Conservation (phyloP, 2,113 vertebrate species). For the Pseudois nayaur region DNA sequence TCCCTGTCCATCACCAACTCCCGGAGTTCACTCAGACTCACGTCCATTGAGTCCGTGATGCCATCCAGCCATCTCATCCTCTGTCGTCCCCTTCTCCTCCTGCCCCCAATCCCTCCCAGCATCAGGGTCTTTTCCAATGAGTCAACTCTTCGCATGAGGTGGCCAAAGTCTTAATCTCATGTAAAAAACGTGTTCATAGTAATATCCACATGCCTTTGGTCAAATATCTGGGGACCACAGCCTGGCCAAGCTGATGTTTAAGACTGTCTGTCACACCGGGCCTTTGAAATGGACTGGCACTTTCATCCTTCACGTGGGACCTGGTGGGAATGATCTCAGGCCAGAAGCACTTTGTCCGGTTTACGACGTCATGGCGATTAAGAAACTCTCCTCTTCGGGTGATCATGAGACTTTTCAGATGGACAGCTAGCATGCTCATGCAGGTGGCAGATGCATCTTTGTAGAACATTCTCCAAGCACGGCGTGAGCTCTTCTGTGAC, state of each 20-base stretch:
- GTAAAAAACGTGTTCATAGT: not conserved
- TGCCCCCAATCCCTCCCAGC: no score
- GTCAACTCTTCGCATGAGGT: no score
- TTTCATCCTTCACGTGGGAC: not conserved
- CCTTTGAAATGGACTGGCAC: not conserved
- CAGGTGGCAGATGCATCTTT: not conserved
- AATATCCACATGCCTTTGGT: not conserved
- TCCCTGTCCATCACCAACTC: no score
- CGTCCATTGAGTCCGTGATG: no score
- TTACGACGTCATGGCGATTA: not conserved
- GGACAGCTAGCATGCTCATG: no score
- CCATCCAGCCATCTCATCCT: no score
- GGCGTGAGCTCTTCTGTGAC: not conserved
- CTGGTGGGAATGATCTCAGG: not conserved
- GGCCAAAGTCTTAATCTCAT: not conserved
- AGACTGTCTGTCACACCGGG: no score
- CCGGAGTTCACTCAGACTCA: no score
- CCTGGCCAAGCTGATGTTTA: no score
- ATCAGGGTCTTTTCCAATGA: no score
- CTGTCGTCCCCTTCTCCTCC: no score
- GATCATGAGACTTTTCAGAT: not conserved
- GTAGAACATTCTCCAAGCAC: not conserved
- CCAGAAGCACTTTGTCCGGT: not conserved
- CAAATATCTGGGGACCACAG: not conserved
- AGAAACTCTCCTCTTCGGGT: not conserved